Evolutionary conservation across 2,797 vertebrate genomes (phyloP), one percentile per base, ranked within the genome.

Genomic region (Zalophus californianus): DNA sequence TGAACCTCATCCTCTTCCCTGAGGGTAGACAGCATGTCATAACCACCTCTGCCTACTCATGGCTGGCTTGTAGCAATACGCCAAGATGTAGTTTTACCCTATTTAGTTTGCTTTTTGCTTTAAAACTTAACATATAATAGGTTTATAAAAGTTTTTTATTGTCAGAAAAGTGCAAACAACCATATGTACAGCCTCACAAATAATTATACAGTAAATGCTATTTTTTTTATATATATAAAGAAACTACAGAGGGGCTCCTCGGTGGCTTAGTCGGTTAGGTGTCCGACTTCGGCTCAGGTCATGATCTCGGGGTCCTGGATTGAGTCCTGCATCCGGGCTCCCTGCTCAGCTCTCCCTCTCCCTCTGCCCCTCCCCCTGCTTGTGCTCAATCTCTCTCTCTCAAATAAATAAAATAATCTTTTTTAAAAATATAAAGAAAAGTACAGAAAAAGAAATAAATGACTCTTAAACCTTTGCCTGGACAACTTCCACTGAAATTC

Each of bases 151-250:
- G 12, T 41, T 41, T 73, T 6, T 73, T 41, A 73, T 14, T 44
- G 21, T 66, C 60, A 87, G 85, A 35, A 92, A 90, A 94, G 66
- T 82, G 11, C 32, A 90, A 90, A 95, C n/a, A 90, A 77, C 35
- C 11, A 35, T 58, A 25, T 12, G 5, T 56, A 41, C 6, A 95
- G 16, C 77, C 54, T 90, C 32, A 1, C 29, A 66, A 41, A 52
- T 79, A 60, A 88, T 68, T 73, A 7, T 54, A 90, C 94, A 79
- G 35, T 58, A 10, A 94, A 32, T 78, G 21, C 12, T 78, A 21
- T 79, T 88, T 25, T 77, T 50, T n/a, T 41, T 41, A 52, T 52
- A 4, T 66, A 7, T n/a, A n/a, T 66, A n/a, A 66, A 66, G 29
- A 66, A 66, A 66, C n/a, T 66, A 66, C n/a, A 68, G 64, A n/a